phyloP scores from a whole-genome alignment of 1,140 invertebrate species.

The Drosophila gunungcola region DNA sequence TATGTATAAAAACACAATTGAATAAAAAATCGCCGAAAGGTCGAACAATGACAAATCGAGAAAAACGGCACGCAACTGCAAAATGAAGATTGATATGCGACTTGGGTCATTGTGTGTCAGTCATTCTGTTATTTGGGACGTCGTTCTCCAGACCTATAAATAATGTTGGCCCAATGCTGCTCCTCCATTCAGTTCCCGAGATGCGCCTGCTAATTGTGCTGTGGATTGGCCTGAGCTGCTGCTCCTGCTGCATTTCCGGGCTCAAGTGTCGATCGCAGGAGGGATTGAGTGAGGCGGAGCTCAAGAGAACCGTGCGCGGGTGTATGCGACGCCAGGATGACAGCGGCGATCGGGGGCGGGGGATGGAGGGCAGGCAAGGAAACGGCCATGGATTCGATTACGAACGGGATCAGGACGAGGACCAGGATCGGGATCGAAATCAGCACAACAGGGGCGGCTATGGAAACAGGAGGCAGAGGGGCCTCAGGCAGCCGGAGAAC shows the following conservation, averaged over 20 bases:
- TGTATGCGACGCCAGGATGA: slow-evolving; percentile 69
- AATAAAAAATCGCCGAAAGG: neutral
- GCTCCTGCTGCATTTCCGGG: slow-evolving; percentile 4
- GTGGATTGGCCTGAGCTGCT: slow-evolving; percentile 20
- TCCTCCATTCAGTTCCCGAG: slow-evolving; percentile 17
- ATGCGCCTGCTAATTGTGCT: slow-evolving; percentile 43
- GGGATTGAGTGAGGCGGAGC: slow-evolving; percentile 84
- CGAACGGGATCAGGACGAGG: slow-evolving; percentile 28
- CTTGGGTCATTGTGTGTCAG: slow-evolving; percentile 55
- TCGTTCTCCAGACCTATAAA: slow-evolving; percentile 52
- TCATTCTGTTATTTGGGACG: slow-evolving; percentile 28
- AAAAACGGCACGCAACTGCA: slow-evolving; percentile 12
- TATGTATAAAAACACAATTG: no score
- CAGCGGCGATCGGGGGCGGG: slow-evolving; percentile 43
- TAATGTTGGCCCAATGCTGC: neutral
- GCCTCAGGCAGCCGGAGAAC: slow-evolving; percentile 24
- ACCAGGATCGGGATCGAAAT: slow-evolving; percentile 19
- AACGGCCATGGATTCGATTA: slow-evolving; percentile 31
- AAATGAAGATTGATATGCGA: slow-evolving; percentile 9
- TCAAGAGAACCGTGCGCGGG: slow-evolving; percentile 72
- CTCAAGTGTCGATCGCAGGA: slow-evolving; percentile 85
- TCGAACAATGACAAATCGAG: neutral
- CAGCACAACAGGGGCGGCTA: slow-evolving; percentile 26
- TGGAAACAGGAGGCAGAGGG: slow-evolving; percentile 40
- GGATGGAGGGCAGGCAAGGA: slow-evolving; percentile 12